These are phyloP conservation scores for Bombyx mandarina DNA, from an alignment of 1,140 invertebrate genomes.

Conservation along the genomic window DNA sequence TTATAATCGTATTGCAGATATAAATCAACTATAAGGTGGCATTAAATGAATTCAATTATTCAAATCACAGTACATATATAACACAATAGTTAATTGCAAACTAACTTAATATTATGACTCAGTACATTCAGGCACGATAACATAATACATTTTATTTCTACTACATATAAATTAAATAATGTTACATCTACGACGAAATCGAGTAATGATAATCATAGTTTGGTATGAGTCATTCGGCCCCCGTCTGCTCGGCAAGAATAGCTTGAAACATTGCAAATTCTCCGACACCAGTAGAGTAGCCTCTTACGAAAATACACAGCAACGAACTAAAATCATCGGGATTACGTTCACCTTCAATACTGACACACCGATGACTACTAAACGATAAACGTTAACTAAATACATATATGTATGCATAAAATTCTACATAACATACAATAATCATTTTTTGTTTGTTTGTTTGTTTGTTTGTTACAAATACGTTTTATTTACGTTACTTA, in stretches of 20 bases:
- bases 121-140: constrained; percentile 51
- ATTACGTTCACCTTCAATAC: constrained; percentile 11
- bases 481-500: constrained; percentile 51
- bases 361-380: constrained; percentile 34
- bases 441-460: constrained; percentile 25
- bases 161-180: constrained; percentile 37
- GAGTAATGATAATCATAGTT: background rate
- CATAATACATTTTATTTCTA: constrained; percentile 28
- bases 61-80: constrained; percentile 65
- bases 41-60: constrained; percentile 19
- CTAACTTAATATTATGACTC: constrained; percentile 63
- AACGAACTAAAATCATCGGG: constrained; percentile 8
- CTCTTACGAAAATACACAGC: constrained; percentile 3
- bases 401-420: constrained; percentile 32
- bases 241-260: background rate
- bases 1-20: too few relatives aligned
- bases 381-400: constrained; percentile 34
- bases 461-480: constrained; percentile 47
- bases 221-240: constrained; percentile 4
- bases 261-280: background rate
- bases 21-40: background rate
- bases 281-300: constrained; percentile 8
- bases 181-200: constrained; percentile 8
- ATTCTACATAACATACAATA: constrained; percentile 55
- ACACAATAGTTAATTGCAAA: constrained; percentile 52